These are phyloP conservation scores for Chelonus formosanus DNA, from an alignment of 2,888 invertebrate species.

Conservation along the genomic window DNA sequence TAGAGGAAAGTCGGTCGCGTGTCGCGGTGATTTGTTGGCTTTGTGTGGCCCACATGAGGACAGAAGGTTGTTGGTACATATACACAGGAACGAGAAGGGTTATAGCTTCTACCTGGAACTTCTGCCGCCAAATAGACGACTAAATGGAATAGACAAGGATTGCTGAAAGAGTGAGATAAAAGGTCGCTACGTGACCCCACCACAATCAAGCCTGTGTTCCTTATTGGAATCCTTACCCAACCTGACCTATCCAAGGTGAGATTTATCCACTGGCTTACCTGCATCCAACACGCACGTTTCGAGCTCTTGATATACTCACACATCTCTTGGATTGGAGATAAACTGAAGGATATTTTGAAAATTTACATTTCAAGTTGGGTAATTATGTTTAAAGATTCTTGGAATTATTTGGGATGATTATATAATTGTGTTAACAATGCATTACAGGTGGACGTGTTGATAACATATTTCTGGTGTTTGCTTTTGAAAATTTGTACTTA, in stretches of 20 bases:
- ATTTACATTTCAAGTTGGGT: too few relatives aligned
- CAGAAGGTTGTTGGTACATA: slow-evolving; percentile 12
- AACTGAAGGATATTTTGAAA: too few relatives aligned
- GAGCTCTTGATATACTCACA: not conserved
- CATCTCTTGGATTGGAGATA: too few relatives aligned
- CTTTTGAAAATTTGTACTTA: too few relatives aligned
- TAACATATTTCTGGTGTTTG: too few relatives aligned
- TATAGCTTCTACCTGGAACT: slow-evolving; percentile 2
- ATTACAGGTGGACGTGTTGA: too few relatives aligned
- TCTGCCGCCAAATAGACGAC: slow-evolving; percentile 15
- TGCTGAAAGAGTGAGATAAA: slow-evolving; percentile 31
- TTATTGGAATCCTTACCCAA: slow-evolving; percentile 54
- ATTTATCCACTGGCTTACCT: slow-evolving; percentile 58
- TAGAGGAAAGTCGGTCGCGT: slow-evolving; percentile 58
- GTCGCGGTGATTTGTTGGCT: slow-evolving; percentile 59
- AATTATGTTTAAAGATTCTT: too few relatives aligned
- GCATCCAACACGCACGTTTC: slow-evolving; percentile 45
- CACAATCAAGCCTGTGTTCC: slow-evolving; percentile 40
- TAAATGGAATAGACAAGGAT: slow-evolving; percentile 27
- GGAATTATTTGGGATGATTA: too few relatives aligned
- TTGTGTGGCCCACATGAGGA: slow-evolving; percentile 34
- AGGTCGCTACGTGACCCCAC: slow-evolving; percentile 14
- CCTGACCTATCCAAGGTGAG: slow-evolving; percentile 61
- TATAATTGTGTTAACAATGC: too few relatives aligned
- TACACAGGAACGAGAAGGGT: slow-evolving; percentile 31